Evolutionary conservation across 2,113 vertebrate genomes (phyloP).

Genomic region (Zonotrichia leucophrys): DNA sequence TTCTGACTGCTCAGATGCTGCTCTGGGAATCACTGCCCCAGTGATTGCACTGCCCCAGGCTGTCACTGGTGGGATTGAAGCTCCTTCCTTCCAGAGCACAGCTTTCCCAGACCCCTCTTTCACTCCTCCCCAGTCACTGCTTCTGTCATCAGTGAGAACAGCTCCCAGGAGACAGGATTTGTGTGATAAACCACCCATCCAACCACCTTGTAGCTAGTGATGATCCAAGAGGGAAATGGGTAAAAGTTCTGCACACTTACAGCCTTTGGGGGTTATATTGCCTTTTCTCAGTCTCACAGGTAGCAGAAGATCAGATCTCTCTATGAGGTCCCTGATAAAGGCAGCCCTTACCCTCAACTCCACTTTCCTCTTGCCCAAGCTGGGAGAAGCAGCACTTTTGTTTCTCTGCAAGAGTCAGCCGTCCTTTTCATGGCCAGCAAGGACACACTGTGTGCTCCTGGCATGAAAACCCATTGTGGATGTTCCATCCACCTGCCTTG

Average conservation of each 20-base stretch:
- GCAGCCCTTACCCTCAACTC: not conserved
- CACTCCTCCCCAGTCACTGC: not conserved
- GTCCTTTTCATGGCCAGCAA: fast-evolving
- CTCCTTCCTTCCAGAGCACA: fast-evolving
- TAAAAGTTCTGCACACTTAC: not conserved
- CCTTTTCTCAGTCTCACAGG: not conserved
- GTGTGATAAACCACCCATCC: not conserved
- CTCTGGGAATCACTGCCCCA: not conserved
- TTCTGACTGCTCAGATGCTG: not conserved
- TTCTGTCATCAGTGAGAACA: fast-evolving
- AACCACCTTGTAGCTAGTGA: not conserved
- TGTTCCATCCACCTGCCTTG: not conserved
- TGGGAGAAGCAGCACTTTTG: not conserved
- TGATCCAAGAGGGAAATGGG: not conserved
- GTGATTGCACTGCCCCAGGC: not conserved
- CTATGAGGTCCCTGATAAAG: not conserved
- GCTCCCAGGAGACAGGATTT: not conserved
- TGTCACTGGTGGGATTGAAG: not conserved
- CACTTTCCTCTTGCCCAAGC: not conserved
- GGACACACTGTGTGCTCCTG: fast-evolving
- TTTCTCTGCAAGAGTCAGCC: not conserved
- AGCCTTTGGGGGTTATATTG: not conserved
- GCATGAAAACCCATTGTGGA: fast-evolving
- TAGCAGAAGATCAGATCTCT: not conserved
- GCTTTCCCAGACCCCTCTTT: not conserved